Conservation (phyloP, 2,797 vertebrate genomes). For the Iguana delicatissima region DNA sequence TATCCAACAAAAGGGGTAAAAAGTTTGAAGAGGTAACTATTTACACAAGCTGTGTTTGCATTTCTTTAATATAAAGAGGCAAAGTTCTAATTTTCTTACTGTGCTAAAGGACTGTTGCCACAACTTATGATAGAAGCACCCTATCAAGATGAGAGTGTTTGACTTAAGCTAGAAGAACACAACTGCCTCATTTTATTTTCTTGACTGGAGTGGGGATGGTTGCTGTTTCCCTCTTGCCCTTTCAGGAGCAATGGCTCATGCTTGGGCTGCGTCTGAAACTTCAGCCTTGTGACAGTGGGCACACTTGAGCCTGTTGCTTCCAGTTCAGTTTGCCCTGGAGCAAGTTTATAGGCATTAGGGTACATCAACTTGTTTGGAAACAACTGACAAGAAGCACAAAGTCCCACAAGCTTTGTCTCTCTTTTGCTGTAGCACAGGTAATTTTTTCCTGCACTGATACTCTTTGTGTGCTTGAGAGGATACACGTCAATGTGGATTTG, state of each 20-base stretch:
- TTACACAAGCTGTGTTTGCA: background rate
- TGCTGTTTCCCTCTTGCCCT: background rate
- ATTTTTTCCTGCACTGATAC: background rate
- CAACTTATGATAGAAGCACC: background rate
- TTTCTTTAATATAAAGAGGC: background rate
- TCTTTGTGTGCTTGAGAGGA: constrained; percentile 11
- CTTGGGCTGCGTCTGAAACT: background rate
- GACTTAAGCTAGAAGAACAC: background rate
- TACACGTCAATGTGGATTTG: background rate
- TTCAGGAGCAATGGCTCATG: background rate
- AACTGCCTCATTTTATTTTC: background rate
- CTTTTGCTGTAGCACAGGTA: background rate
- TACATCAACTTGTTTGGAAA: background rate
- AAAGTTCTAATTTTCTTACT: background rate
- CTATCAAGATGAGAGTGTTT: background rate
- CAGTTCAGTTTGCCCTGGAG: background rate
- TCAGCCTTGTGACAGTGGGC: background rate
- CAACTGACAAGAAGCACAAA: background rate
- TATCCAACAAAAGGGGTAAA: background rate
- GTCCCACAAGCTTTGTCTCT: background rate
- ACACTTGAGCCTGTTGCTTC: background rate
- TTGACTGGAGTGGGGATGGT: background rate
- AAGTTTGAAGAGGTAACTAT: background rate
- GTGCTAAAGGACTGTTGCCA: background rate
- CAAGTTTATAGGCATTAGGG: background rate